Evolutionary conservation across 2,888 invertebrate genomes (phyloP), one percentile per base, ranked within the genome.

Genomic region (Psylliodes chrysocephalus): DNA sequence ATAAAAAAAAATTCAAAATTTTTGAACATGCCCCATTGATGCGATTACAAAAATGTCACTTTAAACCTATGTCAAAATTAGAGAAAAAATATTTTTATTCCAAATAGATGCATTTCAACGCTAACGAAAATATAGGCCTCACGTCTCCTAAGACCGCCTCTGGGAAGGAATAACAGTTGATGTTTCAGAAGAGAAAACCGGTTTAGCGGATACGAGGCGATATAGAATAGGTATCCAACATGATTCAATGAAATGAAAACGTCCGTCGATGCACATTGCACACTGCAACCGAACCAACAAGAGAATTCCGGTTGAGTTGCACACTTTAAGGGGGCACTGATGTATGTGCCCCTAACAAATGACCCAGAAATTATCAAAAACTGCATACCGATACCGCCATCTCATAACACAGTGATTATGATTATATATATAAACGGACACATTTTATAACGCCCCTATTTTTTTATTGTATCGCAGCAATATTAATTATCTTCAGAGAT

Each of bases 121-220:
- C n/a, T 22, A 22, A 6, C 22, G 22, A 22, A 22, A 22, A 22
- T 22, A 22, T 22, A 22, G 22, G 22, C 6, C 2, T 22, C 6
- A 4, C 22, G 22, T 6, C 22, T 22, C 22, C 22, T 46, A 19
- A 46, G n/a, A 6, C 46, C 46, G 22, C 22, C 22, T 46, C 46
- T 46, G 46, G 46, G 22, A 22, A 5, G 22, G 53, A 52, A 63
- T 63, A 70, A 69, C 69, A 71, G 71, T 69, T 70, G 69, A 69
- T 62, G 69, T 66, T 68, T 70, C 61, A 63, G 60, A 55, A 65
- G 56, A 55, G 59, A 62, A 70, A 71, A 72, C 72, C 71, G 72
- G 72, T 72, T 68, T 69, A 64, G 63, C 59, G 56, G 64, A 67
- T 67, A 53, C 56, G 60, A 63, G 10, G 18, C 44, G 46, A 46